Evolutionary conservation across 2,797 vertebrate species (phyloP), one percentile per base, ranked within the genome.

Genomic region (Scolopax bukidnonensis): DNA sequence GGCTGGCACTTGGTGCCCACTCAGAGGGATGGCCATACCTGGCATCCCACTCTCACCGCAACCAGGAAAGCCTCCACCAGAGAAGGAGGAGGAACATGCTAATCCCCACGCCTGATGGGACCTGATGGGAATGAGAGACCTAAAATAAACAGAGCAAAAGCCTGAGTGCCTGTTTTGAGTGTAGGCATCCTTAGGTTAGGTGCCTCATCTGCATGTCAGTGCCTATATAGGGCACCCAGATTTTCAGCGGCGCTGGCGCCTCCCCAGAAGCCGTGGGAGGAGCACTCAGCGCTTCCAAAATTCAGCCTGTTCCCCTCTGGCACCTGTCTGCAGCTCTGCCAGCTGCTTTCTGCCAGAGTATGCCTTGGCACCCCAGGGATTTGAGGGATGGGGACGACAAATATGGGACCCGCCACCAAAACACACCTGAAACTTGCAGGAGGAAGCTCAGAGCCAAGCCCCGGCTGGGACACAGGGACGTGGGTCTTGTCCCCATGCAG

Each of bases 391-490:
- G 60, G 84, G 24, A 64, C 13, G 21, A 10, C n/a, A 28, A 18
- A 2, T 8, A 24, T 0, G 0, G 68, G 40, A 48, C 8, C 41
- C 6, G 63, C 14, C 61, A 25, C 21, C 1, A 0, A 33, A 36
- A 59, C 20, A 7, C 23, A 6, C 0, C 27, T 0, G 0, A 45
- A 33, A 38, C 4, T 45, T 2, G 10, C 47, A 47, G n/a, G 4
- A 56, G 24, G 48, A n/a, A 30, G 59, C 64, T 36, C 16, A 1
- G 90, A 78, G 74, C 67, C 19, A 54, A 48, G 88, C 30, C 47
- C n/a, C 1, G 16, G 12, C 0, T 5, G 69, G 89, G 47, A 36
- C 17, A 4, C 0, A 1, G 47, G 0, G 43, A 2, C 9, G 48
- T 1, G 47, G 28, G 27, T 2, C 53, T 51, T 32, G 64, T 41